phyloP scores from a whole-genome alignment of 2,888 invertebrate genomes.

The Flexamia atlantica region DNA sequence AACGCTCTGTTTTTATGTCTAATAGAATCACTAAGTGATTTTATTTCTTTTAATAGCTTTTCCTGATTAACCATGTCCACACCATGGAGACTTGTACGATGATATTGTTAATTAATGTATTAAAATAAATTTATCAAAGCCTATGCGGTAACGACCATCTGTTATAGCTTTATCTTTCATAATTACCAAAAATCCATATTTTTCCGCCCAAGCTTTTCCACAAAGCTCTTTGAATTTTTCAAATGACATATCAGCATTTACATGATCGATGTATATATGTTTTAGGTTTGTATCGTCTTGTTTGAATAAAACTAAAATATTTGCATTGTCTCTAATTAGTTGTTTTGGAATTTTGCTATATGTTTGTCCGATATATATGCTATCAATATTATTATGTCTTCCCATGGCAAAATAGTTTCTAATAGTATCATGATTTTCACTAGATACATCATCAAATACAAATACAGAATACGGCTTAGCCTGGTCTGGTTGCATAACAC shows the following conservation, averaged over 20 bases:
- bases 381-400: conserved; percentile 53
- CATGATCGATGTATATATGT: conserved; percentile 68
- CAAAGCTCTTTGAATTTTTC: conserved; percentile 71
- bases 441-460: conserved; percentile 58
- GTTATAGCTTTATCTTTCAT: conserved; percentile 69
- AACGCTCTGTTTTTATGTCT: conserved; percentile 37
- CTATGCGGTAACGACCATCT: conserved; percentile 71
- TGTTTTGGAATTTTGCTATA: conserved; percentile 71
- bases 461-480: conserved; percentile 55
- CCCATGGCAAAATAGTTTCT: conserved; percentile 55
- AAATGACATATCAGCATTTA: conserved; percentile 62
- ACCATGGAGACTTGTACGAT: neutral
- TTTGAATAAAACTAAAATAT: conserved; percentile 72
- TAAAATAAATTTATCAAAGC: conserved; percentile 69
- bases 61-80: conserved; percentile 33
- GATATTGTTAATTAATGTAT: neutral
- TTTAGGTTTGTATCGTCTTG: conserved; percentile 72
- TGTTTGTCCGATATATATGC: conserved; percentile 50
- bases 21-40: conserved; percentile 57
- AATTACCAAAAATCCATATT: conserved; percentile 63
- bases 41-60: conserved; percentile 9
- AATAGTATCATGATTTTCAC: conserved; percentile 58
- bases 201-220: conserved; percentile 70
- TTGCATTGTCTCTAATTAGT: conserved; percentile 73
- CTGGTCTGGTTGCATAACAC: conserved; percentile 22